Conservation (phyloP, 2,797 vertebrate genomes). For the Diplodus puntazzo region DNA sequence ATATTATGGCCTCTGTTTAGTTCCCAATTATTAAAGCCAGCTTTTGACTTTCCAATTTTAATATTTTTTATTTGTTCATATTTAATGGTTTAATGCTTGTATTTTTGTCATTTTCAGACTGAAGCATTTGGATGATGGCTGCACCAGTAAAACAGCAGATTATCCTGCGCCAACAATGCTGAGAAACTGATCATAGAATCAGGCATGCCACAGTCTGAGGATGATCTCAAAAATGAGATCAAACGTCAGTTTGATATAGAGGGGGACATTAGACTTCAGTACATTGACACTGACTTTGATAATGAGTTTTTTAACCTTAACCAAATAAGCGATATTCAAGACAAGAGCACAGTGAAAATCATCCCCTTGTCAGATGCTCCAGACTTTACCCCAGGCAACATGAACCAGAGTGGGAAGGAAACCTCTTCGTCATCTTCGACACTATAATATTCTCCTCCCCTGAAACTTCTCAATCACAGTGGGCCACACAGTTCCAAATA, state of each 20-base stretch:
- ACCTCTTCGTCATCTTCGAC: neutral
- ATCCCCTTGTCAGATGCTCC: neutral
- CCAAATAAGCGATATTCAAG: neutral
- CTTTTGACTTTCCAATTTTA: neutral
- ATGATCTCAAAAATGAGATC: constrained; percentile 1
- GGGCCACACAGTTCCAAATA: neutral
- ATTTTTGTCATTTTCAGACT: neutral
- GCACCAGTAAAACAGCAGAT: constrained; percentile 11
- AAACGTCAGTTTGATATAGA: constrained; percentile 6
- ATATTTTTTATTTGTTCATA: neutral
- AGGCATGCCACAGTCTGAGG: neutral
- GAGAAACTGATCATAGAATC: constrained; percentile 12
- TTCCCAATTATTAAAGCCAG: neutral
- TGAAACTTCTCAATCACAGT: neutral
- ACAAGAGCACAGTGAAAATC: constrained; percentile 13
- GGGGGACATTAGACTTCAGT: constrained; percentile 8
- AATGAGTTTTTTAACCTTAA: constrained; percentile 13
- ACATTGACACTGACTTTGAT: constrained; percentile 7
- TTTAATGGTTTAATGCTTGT: neutral
- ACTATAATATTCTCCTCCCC: neutral
- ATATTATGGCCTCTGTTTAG: too few relatives aligned
- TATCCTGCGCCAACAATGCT: constrained; percentile 14
- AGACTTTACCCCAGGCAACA: neutral
- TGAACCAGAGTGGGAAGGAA: neutral
- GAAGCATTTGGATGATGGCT: constrained; percentile 1